Evolutionary conservation across 2,888 invertebrate species (phyloP).

Genomic region (Microlaimidae sp.): DNA sequence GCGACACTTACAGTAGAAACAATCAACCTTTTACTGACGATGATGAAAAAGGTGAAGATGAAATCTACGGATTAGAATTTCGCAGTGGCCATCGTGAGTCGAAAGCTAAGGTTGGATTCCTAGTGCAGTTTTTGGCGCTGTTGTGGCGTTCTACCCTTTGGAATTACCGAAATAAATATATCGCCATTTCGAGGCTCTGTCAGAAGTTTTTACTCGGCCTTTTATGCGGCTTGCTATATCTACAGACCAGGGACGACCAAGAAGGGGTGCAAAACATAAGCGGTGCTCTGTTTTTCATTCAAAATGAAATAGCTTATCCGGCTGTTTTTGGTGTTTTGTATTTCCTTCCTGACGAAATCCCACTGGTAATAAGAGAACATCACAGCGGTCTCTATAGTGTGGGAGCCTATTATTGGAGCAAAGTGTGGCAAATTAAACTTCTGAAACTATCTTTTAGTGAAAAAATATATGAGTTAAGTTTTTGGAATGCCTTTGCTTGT

Average conservation of each 20-base stretch:
- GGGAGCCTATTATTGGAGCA: slow-evolving; percentile 25
- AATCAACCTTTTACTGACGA: slow-evolving; percentile 12
- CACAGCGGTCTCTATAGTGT: slow-evolving; percentile 71
- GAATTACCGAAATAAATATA: slow-evolving; percentile 27
- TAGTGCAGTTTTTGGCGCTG: slow-evolving; percentile 18
- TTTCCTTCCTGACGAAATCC: slow-evolving; percentile 62
- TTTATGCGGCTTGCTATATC: slow-evolving; percentile 68
- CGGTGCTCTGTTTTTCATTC: slow-evolving; percentile 70
- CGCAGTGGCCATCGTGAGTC: background rate
- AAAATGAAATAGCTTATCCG: slow-evolving; percentile 81
- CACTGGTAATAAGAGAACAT: slow-evolving; percentile 72
- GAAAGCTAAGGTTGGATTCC: background rate
- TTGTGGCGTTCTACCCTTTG: slow-evolving; percentile 23
- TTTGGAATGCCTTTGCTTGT: no score
- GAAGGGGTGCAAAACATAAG: slow-evolving; percentile 85
- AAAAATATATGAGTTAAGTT: no score
- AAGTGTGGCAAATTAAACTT: no score
- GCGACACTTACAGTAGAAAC: no score
- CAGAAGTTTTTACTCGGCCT: slow-evolving; percentile 33
- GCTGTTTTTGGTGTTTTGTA: slow-evolving; percentile 80
- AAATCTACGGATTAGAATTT: slow-evolving; percentile 6
- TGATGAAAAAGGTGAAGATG: no score
- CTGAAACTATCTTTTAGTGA: no score
- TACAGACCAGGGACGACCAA: slow-evolving; percentile 58
- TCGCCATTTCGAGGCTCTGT: slow-evolving; percentile 28